Percentiles rank a stretch among this genome's conserved stretches.
Evolutionary conservation across 2,797 vertebrate genomes (phyloP).

Genomic region (Echiichthys vipera): DNA sequence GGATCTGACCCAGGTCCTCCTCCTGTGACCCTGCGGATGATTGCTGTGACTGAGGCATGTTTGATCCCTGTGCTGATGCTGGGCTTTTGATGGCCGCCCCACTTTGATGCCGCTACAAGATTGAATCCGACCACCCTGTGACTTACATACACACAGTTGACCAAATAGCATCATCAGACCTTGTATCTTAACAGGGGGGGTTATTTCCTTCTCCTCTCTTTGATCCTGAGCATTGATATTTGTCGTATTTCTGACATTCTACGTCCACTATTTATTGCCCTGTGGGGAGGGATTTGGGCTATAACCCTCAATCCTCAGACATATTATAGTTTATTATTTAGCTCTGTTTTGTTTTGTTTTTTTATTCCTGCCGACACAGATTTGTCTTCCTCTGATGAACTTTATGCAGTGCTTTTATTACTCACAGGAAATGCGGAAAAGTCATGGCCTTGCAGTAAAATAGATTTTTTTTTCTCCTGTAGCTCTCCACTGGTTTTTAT

Average conservation of each 20-base stretch:
- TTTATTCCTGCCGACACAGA: conserved; percentile 29
- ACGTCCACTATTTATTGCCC: conserved; percentile 13
- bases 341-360: conserved; percentile 13
- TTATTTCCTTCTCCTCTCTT: conserved; percentile 39
- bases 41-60: conserved; percentile 58
- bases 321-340: conserved; percentile 15
- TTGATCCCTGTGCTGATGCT: conserved; percentile 68
- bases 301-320: conserved; percentile 3
- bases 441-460: conserved; percentile 12
- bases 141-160: conserved; percentile 29
- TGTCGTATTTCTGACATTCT: conserved; percentile 34
- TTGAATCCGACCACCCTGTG: conserved; percentile 64
- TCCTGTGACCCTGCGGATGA: conserved; percentile 63
- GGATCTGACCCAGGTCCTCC: conserved; percentile 52
- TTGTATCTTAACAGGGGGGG: conserved; percentile 44
- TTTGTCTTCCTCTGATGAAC: conserved; percentile 8
- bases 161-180: conserved; percentile 18
- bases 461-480: conserved; percentile 3
- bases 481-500: conserved; percentile 29
- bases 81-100: conserved; percentile 68
- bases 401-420: not conserved
- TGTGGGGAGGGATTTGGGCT: conserved; percentile 1
- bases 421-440: conserved; percentile 26
- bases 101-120: conserved; percentile 65
- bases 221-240: conserved; percentile 56